A percentile compares a stretch with the other conserved stretches of the same genome.
Conservation (phyloP, 1,140 invertebrate genomes). For the Trachymyrmex cornetzi region DNA sequence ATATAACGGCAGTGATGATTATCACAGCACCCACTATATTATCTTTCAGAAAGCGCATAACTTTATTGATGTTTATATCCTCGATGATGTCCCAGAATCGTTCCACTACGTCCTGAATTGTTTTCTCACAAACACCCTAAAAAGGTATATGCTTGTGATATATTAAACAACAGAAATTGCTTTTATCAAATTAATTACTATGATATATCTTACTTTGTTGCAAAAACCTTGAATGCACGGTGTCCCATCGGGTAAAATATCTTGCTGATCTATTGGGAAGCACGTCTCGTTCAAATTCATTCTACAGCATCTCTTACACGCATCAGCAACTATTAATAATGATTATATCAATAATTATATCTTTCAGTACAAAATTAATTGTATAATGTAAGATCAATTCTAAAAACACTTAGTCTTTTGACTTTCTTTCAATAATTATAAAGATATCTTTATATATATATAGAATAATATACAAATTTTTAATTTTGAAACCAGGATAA, state of each 20-base stretch:
- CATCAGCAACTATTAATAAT: conserved; percentile 90
- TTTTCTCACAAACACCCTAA: conserved; percentile 97
- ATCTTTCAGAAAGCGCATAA: conserved; percentile 94
- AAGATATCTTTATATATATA: not conserved
- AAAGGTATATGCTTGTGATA: conserved; percentile 68
- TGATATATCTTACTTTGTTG: conserved; percentile 90
- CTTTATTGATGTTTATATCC: conserved; percentile 97
- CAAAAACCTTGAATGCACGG: conserved; percentile 98
- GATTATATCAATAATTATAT: conserved; percentile 21
- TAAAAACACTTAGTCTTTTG: not conserved
- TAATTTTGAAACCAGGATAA: not conserved
- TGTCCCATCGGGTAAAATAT: conserved; percentile 96
- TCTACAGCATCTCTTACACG: conserved; percentile 96
- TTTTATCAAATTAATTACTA: conserved; percentile 41
- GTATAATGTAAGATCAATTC: not conserved
- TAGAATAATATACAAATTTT: not conserved
- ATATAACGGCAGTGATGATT: conserved; percentile 94
- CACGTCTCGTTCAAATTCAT: conserved; percentile 96
- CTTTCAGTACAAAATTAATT: not conserved
- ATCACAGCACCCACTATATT: conserved; percentile 97
- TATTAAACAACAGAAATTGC: conserved; percentile 2
- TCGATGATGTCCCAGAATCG: conserved; percentile 98
- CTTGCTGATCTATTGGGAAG: conserved; percentile 94
- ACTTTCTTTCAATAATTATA: not conserved
- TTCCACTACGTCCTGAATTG: conserved; percentile 97